A percentile compares a stretch with the other conserved stretches of the same genome.
These are phyloP conservation scores for Drosophila niveifrons DNA, from an alignment of 2,888 invertebrate genomes.

Conservation along the genomic window DNA sequence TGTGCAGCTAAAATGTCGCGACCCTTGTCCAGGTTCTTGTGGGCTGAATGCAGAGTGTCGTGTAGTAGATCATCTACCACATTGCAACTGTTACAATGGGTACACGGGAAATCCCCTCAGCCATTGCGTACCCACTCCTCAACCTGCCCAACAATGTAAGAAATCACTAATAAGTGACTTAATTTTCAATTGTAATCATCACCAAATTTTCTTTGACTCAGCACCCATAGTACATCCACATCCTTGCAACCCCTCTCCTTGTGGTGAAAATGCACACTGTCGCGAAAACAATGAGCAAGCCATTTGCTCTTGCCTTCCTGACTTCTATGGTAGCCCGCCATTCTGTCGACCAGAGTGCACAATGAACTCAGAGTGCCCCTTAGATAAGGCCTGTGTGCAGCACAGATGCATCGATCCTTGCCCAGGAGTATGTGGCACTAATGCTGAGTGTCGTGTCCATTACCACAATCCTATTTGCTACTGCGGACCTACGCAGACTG, in stretches of 20 bases:
- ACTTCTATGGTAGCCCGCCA: slow-evolving; percentile 90
- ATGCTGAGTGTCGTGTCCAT: slow-evolving; percentile 88
- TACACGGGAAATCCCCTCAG: slow-evolving; percentile 90
- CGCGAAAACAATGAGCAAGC: slow-evolving; percentile 87
- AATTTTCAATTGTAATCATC: slow-evolving; percentile 12
- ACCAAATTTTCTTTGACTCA: slow-evolving; percentile 18
- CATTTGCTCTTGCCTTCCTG: slow-evolving; percentile 89
- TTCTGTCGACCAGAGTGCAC: slow-evolving; percentile 92
- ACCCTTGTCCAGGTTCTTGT: slow-evolving; percentile 92
- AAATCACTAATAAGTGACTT: not conserved
- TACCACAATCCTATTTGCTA: slow-evolving; percentile 89
- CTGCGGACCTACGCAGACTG: slow-evolving; percentile 87
- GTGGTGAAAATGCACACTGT: slow-evolving; percentile 88
- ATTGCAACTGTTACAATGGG: slow-evolving; percentile 89
- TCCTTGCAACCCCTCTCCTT: slow-evolving; percentile 89
- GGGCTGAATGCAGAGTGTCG: slow-evolving; percentile 90
- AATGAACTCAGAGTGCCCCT: slow-evolving; percentile 89
- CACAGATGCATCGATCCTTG: slow-evolving; percentile 90
- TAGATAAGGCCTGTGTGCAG: slow-evolving; percentile 88
- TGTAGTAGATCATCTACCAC: slow-evolving; percentile 91
- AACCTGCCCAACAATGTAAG: slow-evolving; percentile 86
- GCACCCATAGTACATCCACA: slow-evolving; percentile 83
- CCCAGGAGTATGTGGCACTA: slow-evolving; percentile 87
- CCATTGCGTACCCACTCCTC: slow-evolving; percentile 87
- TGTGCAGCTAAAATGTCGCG: slow-evolving; percentile 90